Base-by-base conservation (phyloP, 2,113 vertebrate genomes). In the Zonotrichia leucophrys region DNA sequence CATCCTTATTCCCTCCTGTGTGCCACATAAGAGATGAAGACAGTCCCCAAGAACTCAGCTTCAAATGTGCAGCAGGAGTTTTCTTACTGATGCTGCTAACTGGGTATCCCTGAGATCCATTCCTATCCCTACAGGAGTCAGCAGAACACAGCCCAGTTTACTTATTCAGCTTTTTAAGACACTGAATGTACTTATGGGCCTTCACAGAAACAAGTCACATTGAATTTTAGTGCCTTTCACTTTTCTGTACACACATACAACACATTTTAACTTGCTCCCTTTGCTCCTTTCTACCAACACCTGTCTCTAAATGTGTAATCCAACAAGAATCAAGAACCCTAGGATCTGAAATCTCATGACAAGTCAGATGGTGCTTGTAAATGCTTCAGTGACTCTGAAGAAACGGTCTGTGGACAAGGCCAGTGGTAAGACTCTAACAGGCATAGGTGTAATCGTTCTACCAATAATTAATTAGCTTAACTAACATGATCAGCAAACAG, bases 371-470 rank as follows among this genome's bases (percentile, higher is more conserved):
- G 87, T 37, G 22, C 14, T 33, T 42, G 9, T 5, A 64, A 90
- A 28, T 19, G 39, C 35, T 70, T 39, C 70, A 68, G 33, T 35
- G 35, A 79, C 24, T 74, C 49, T n/a, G n/a, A 56, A 50, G 39
- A 55, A 85, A 21, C 0, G 0, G 9, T 68, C 42, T 63, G 17
- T 2, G 2, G 35, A 39, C 30, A 64, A 28, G 39, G 10, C 33
- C 25, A 35, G 8, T 2, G 11, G 23, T 27, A 63, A 55, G 82
- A 64, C 42, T 24, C 42, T 24, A 76, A 76, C 10, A 52, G 63
- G 21, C 7, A 20, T 1, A 66, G 24, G 15, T 56, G 22, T 22
- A 63, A 75, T 23, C 35, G 68, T 33, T 39, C 30, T 75, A 42
- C 31, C 33, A 78, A 27, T 55, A 68, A 84, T n/a, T 55, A 46